A percentile compares a stretch with the other conserved stretches of the same genome.
phyloP scores from a whole-genome alignment of 2,113 vertebrate species.

The Pseudorasbora parva region DNA sequence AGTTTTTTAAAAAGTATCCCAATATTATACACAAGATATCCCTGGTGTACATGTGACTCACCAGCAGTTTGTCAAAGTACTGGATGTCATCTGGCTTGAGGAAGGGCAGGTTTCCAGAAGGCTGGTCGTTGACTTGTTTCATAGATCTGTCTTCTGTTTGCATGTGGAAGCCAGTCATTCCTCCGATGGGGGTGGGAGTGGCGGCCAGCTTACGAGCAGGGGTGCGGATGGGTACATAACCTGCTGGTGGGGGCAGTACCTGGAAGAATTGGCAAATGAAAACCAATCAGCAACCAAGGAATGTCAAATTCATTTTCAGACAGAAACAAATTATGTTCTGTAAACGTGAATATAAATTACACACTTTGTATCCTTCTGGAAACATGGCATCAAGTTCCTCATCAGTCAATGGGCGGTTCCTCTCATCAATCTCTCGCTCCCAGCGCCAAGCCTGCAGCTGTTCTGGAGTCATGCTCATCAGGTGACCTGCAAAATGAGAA shows the following conservation, averaged over 20 bases:
- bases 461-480: conserved; percentile 99
- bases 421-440: conserved; percentile 97
- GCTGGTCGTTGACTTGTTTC: conserved; percentile 96
- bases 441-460: conserved; percentile 98
- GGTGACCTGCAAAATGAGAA: conserved; percentile 80
- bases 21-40: no score
- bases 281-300: not conserved
- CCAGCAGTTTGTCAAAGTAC: conserved; percentile 97
- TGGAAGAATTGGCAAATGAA: conserved; percentile 53
- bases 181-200: conserved; percentile 95
- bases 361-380: conserved; percentile 97
- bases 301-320: not conserved
- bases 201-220: conserved; percentile 95
- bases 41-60: conserved; percentile 63
- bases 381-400: conserved; percentile 99
- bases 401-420: conserved; percentile 95
- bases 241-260: conserved; percentile 96
- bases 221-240: conserved; percentile 97
- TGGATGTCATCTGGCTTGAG: conserved; percentile 99
- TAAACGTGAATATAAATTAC: not conserved
- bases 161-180: conserved; percentile 99
- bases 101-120: conserved; percentile 97
- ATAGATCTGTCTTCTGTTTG: conserved; percentile 93
- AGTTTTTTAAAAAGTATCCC: no score
- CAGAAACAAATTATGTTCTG: not conserved